These are phyloP conservation scores for Acrossocheilus wenchowensis DNA, from an alignment of 2,797 vertebrate genomes.

Conservation along the genomic window DNA sequence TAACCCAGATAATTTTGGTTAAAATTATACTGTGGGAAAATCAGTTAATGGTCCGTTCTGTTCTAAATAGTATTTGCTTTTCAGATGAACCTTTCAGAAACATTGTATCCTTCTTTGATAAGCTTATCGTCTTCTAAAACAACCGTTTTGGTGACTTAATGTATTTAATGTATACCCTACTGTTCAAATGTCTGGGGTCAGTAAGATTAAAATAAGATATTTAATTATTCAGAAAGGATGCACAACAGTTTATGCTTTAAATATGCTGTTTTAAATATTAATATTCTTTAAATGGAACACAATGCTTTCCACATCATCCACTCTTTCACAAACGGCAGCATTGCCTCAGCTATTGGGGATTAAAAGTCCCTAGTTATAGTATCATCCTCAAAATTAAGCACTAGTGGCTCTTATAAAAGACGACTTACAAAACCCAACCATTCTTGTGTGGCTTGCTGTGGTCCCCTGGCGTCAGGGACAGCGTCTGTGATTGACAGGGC, in stretches of 20 bases:
- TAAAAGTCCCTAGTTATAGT: background rate
- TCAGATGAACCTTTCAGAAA: background rate
- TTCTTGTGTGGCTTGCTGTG: background rate
- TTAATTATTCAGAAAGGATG: background rate
- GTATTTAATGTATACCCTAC: background rate
- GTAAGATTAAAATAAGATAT: background rate
- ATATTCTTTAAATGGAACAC: background rate
- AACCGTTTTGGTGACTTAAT: background rate
- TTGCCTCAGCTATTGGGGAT: background rate
- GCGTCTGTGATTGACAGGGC: constrained; percentile 28
- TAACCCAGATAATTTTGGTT: background rate
- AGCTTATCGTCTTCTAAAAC: background rate
- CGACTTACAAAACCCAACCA: background rate
- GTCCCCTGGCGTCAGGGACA: background rate
- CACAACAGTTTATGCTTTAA: background rate
- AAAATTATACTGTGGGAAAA: background rate
- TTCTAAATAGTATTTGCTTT: background rate
- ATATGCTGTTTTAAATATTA: background rate
- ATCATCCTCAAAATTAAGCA: background rate
- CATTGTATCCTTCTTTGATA: background rate
- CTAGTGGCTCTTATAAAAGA: constrained; percentile 1
- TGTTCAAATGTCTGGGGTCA: background rate
- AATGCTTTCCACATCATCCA: background rate
- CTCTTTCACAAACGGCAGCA: background rate
- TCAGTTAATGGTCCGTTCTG: background rate